Base-by-base conservation (phyloP, 2,113 vertebrate species). In the Corynorhinus townsendii region DNA sequence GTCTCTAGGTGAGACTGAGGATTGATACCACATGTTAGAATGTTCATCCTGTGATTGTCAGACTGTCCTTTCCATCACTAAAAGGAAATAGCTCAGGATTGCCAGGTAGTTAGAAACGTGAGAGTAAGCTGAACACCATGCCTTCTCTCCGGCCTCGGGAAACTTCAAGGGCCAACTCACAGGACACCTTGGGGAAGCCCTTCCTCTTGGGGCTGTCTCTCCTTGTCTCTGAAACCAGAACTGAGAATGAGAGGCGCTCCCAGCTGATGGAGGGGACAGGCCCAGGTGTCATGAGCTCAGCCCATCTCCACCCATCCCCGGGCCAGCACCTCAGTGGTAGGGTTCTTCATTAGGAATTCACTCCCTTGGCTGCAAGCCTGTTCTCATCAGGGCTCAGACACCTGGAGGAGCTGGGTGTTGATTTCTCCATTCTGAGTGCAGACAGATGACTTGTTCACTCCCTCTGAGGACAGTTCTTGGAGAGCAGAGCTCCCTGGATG, bases 351-450 rank as follows among this genome's bases (percentile, higher is more conserved):
- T 24, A 35, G 43, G 43, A 49, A 54, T 33, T 22, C 4, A 43
- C 16, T 35, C 26, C 64, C 54, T 54, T 19, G 7, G 33, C 30
- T 3, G 0, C 0, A 40, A 52, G 6, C 33, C 16, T n/a, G 11
- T 43, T 85, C 22, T 62, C 28, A 35, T 30, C 4, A 22, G 45
- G 47, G 66, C 7, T 22, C 26, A 81, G 95, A 92, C 5, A 4
- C 19, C 73, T 7, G 86, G 28, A n/a, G 64, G 24, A 52, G 28
- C 33, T 9, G 28, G 59, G 14, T 14, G 30, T 14, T 66, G 49
- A 45, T 71, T 49, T 75, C 33, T 4, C 56, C 47, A 22, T 35
- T 71, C 17, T 24, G 12, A 59, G n/a, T 11, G 80, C 7, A 33
- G 24, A 52, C 4, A 35, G 24, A 56, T 4, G 38, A 26, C n/a